Evolutionary conservation across 2,888 invertebrate genomes (phyloP), one percentile per base, ranked within the genome.

Genomic region (Oscheius sp.): DNA sequence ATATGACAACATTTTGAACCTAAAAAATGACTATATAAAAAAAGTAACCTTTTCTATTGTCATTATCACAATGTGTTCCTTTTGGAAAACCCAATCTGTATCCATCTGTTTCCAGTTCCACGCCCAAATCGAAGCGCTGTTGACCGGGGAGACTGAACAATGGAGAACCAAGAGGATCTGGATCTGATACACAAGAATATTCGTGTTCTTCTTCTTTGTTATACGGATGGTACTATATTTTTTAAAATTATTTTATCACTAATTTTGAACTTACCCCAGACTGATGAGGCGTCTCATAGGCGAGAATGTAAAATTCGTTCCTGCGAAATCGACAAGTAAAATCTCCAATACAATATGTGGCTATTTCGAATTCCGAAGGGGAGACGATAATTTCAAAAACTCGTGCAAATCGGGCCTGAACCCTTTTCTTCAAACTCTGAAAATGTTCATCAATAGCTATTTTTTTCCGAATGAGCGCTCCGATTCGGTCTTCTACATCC

Each of bases 11-110:
- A 54, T 17, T 54, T 54, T 12, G n/a, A 17, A 9, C 54, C 54
- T 54, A n/a, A 54, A 30, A 51, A 54, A n/a, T n/a, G n/a, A n/a
- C n/a, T n/a, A n/a, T n/a, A 36, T 9, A 36, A 9, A 36, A 36
- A 36, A 36, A 14, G n/a, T 17, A 17, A 54, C 54, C 54, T 6
- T 22, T 36, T 17, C 32, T 30, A 12, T 17, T 32, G 33, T 54
- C 54, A 30, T 54, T 6, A 12, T 50, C 56, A n/a, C 75, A 76
- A 61, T 76, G 75, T 0, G 73, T 72, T 6, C 72, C 75, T 17
- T 73, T 68, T 20, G 75, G 75, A 54, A 71, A 76, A 0, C 75
- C 75, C 6, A 70, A 67, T 26, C 75, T 38, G 2, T 66, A 63
- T 8, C 75, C 75, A 17, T 28, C 62, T 0, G 32, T 36, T 44